These are phyloP conservation scores for Seriola aureovittata DNA, from an alignment of 2,113 vertebrate species.

Conservation along the genomic window DNA sequence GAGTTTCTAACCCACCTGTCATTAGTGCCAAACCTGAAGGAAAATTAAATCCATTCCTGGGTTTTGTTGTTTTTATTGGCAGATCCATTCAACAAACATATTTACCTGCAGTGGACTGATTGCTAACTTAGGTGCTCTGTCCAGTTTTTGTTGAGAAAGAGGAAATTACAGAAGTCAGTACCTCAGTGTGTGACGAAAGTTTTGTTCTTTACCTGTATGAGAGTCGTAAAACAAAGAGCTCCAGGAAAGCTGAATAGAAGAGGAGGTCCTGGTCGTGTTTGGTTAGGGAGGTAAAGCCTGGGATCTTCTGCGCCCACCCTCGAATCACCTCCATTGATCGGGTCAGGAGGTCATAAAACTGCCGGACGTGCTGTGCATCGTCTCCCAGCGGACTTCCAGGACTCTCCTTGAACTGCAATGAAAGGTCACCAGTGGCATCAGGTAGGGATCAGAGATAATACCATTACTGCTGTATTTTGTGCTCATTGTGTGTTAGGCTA, in stretches of 20 bases:
- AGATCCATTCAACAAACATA: neutral
- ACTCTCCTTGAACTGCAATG: constrained; percentile 90
- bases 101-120: neutral
- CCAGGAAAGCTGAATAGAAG: constrained; percentile 96
- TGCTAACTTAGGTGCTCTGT: too few relatives aligned
- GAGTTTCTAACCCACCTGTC: neutral
- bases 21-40: neutral
- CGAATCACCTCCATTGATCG: constrained; percentile 98
- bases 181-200: neutral
- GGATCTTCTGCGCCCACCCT: constrained; percentile 95
- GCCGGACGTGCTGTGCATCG: constrained; percentile 94
- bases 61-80: neutral
- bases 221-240: constrained; percentile 95
- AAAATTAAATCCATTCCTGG: neutral
- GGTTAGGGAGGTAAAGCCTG: constrained; percentile 91
- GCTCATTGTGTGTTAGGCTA: neutral
- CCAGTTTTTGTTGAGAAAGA: too few relatives aligned
- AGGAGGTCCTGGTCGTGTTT: constrained; percentile 96
- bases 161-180: neutral
- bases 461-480: neutral
- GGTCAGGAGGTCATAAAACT: constrained; percentile 96
- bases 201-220: constrained; percentile 89
- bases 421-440: constrained; percentile 49
- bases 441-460: neutral
- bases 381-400: constrained; percentile 92